phyloP scores from a whole-genome alignment of 2,797 vertebrate species.

The Amniataba percoides region DNA sequence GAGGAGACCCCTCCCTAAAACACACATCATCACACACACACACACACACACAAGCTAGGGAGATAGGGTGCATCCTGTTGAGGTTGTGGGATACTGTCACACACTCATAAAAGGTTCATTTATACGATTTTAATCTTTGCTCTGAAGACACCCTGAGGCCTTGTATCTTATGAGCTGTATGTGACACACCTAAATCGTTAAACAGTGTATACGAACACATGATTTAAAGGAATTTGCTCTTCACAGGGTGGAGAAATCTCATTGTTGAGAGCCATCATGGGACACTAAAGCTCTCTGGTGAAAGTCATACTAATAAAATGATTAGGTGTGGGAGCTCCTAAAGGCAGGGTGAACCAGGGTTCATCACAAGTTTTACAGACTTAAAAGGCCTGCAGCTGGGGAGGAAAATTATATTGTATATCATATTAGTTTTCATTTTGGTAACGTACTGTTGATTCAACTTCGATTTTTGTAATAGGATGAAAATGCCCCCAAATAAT shows the following conservation, averaged over 20 bases:
- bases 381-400: slow-evolving; percentile 8
- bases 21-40: slow-evolving; percentile 35
- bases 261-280: background rate
- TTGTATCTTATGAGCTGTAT: slow-evolving; percentile 15
- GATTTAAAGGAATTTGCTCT: slow-evolving; percentile 12
- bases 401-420: slow-evolving; percentile 1
- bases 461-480: background rate
- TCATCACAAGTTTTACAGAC: slow-evolving; percentile 12
- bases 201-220: slow-evolving; percentile 14
- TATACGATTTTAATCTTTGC: slow-evolving; percentile 12
- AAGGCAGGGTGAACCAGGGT: slow-evolving; percentile 14
- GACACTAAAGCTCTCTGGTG: slow-evolving; percentile 1
- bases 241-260: slow-evolving; percentile 4
- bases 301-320: slow-evolving; percentile 18
- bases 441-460: background rate
- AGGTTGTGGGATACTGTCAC: slow-evolving; percentile 34
- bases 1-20: slow-evolving; percentile 48
- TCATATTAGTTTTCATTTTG: background rate
- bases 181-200: slow-evolving; percentile 28
- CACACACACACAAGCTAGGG: slow-evolving; percentile 16
- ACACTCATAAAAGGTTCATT: slow-evolving; percentile 35
- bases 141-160: slow-evolving; percentile 20
- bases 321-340: slow-evolving; percentile 12
- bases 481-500: too few relatives aligned
- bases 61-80: slow-evolving; percentile 13